Percentiles rank a stretch among this genome's conserved stretches.
Evolutionary conservation across 1,140 invertebrate species (phyloP).

Genomic region (Drosophila oshimai): DNA sequence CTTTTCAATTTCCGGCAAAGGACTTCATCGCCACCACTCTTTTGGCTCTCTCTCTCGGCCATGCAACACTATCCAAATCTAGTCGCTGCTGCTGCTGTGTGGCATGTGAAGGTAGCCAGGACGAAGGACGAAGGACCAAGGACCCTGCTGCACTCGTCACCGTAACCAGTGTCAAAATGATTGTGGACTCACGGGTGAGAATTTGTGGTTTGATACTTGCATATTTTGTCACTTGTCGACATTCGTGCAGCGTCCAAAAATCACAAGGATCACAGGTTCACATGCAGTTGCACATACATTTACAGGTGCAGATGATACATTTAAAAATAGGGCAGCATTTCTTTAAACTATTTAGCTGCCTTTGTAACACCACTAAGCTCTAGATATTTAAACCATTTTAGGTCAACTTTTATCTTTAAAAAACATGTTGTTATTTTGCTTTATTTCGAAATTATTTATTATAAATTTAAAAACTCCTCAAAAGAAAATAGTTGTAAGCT

Average conservation of each 20-base stretch:
- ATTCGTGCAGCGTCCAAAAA: slow-evolving; percentile 7
- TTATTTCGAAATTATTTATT: too few species aligned
- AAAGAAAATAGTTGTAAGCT: too few species aligned
- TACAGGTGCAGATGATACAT: too few species aligned
- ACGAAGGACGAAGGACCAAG: neutral
- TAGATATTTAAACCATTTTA: too few species aligned
- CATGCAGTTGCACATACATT: neutral
- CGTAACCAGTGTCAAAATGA: slow-evolving; percentile 79
- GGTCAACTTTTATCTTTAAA: too few species aligned
- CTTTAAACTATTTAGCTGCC: too few species aligned
- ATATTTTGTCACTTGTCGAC: slow-evolving; percentile 79
- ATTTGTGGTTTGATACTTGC: slow-evolving; percentile 81
- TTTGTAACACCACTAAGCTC: too few species aligned
- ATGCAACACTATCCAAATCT: slow-evolving; percentile 75
- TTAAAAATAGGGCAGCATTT: too few species aligned
- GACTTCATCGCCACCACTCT: slow-evolving; percentile 42
- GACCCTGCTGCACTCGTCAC: slow-evolving; percentile 18
- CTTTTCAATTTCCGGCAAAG: slow-evolving; percentile 76
- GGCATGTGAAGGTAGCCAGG: neutral
- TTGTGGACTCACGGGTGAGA: slow-evolving; percentile 80
- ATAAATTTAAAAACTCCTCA: too few species aligned
- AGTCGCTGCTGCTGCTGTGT: slow-evolving; percentile 35
- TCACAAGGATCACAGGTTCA: neutral
- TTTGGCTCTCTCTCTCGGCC: slow-evolving; percentile 24
- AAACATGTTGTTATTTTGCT: too few species aligned